Evolutionary conservation across 1,140 invertebrate genomes (phyloP).

Genomic region (Dreissena rostriformis): DNA sequence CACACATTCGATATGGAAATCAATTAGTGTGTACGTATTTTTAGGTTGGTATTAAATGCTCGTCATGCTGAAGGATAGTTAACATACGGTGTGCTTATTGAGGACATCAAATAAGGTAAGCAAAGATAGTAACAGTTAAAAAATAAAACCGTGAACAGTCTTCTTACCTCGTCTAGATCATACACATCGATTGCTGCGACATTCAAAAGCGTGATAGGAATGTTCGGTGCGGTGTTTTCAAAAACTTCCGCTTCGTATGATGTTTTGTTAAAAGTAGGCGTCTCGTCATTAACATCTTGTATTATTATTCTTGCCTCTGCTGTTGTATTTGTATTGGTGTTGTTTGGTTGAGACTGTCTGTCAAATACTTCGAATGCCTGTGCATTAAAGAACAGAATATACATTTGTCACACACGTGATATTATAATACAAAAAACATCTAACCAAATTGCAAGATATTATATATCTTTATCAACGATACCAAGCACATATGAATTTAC

Average conservation of each 20-base stretch:
- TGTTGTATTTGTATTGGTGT: constrained; percentile 5
- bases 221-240: constrained; percentile 31
- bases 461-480: too few relatives aligned
- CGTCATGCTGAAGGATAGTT: too few relatives aligned
- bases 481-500: too few relatives aligned
- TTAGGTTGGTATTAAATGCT: too few relatives aligned
- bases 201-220: constrained; percentile 27
- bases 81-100: too few relatives aligned
- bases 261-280: constrained; percentile 11
- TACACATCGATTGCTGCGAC: not conserved
- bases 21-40: too few relatives aligned
- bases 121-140: too few relatives aligned
- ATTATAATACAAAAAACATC: too few relatives aligned
- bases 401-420: not conserved
- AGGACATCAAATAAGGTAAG: too few relatives aligned
- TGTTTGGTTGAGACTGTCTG: not conserved
- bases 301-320: constrained; percentile 22
- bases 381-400: not conserved
- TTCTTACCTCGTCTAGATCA: constrained; percentile 22
- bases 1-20: too few relatives aligned
- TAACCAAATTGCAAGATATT: too few relatives aligned
- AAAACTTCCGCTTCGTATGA: constrained; percentile 1
- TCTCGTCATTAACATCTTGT: constrained; percentile 30
- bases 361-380: not conserved
- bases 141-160: too few relatives aligned